These are phyloP conservation scores for Psittacus erithacus DNA, from an alignment of 2,113 vertebrate species.

Conservation along the genomic window DNA sequence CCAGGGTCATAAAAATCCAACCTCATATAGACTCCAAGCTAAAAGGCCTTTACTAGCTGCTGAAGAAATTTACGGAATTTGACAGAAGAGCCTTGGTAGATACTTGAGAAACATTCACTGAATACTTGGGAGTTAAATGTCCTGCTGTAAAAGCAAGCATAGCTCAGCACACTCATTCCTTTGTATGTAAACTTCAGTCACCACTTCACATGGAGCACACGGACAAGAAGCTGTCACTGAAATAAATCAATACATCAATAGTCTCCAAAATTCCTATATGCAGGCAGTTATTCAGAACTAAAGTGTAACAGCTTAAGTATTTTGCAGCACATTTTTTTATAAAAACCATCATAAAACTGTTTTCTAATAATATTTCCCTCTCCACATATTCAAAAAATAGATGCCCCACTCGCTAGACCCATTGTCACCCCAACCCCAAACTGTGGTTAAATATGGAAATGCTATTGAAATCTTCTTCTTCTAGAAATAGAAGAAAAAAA, in stretches of 20 bases:
- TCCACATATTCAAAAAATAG: neutral
- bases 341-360: neutral
- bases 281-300: neutral
- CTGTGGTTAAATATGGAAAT: constrained; percentile 27
- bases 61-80: neutral
- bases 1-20: neutral
- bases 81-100: neutral
- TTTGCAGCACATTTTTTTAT: neutral
- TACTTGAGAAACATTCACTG: constrained; percentile 65
- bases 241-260: neutral
- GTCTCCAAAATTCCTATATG: neutral
- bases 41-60: neutral
- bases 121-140: constrained; percentile 64
- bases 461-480: constrained; percentile 8
- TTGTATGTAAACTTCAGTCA: constrained; percentile 26
- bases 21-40: neutral
- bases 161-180: constrained; percentile 25
- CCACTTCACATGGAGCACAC: constrained; percentile 40
- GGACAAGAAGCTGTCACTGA: constrained; percentile 56
- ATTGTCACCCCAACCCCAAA: neutral
- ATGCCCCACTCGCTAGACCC: constrained; percentile 52
- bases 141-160: constrained; percentile 69
- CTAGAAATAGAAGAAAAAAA: constrained; percentile 8
- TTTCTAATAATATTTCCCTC: neutral
- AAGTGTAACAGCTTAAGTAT: neutral